A percentile compares a stretch with the other conserved stretches of the same genome.
phyloP scores from a whole-genome alignment of 2,797 vertebrate genomes.

The Salarias fasciatus region DNA sequence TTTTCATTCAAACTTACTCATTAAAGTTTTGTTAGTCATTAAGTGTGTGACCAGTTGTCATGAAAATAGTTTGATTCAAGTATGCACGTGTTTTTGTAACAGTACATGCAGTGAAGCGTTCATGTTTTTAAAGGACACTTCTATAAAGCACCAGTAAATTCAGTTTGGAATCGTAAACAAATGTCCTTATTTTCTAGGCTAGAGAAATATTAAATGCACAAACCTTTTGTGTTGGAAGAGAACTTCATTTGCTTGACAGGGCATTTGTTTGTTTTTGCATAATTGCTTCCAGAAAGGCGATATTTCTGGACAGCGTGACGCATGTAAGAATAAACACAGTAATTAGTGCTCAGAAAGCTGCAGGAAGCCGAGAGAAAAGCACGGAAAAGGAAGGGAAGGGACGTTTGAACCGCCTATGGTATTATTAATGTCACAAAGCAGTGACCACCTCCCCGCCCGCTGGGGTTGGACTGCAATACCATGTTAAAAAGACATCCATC shows the following conservation, averaged over 20 bases:
- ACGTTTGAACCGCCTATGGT: constrained; percentile 62
- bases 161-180: constrained; percentile 2
- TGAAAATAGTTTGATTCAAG: no score
- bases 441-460: constrained; percentile 59
- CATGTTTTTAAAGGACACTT: no score
- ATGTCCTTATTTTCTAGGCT: constrained; percentile 13
- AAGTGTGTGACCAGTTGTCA: no score
- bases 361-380: constrained; percentile 58
- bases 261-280: constrained; percentile 66
- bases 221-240: constrained; percentile 6
- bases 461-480: constrained; percentile 15
- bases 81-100: no score
- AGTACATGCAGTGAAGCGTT: no score
- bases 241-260: constrained; percentile 49
- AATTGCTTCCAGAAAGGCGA: constrained; percentile 73
- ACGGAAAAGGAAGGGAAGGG: constrained; percentile 52
- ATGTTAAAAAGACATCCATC: constrained; percentile 34
- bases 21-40: no score
- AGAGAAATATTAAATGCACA: constrained; percentile 1
- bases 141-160: not conserved
- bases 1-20: no score
- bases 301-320: constrained; percentile 81
- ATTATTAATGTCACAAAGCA: constrained; percentile 77
- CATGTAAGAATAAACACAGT: constrained; percentile 79
- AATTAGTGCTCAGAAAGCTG: constrained; percentile 75